Evolutionary conservation across 2,888 invertebrate species (phyloP).

Genomic region (Eupithecia abbreviata): DNA sequence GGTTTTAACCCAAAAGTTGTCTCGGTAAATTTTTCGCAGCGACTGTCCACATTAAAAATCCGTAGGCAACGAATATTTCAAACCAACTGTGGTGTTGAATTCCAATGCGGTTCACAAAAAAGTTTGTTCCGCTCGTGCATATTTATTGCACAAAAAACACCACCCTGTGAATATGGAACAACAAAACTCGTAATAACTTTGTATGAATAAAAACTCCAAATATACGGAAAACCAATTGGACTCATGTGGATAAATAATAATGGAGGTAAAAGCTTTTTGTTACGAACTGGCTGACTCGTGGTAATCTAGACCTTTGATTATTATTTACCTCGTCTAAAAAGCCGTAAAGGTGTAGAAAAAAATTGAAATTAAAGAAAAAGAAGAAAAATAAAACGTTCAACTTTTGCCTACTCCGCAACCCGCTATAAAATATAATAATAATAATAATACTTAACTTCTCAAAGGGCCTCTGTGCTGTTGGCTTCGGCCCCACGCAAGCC

Average conservation of each 20-base stretch:
- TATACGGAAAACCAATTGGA: slow-evolving; percentile 3
- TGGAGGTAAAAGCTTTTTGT: background rate
- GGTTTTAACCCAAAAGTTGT: background rate
- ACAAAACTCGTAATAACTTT: slow-evolving; percentile 19
- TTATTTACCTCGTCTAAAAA: too few species aligned
- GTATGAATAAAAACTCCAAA: slow-evolving; percentile 13
- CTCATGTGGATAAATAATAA: slow-evolving; percentile 8
- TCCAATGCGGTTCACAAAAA: slow-evolving; percentile 42
- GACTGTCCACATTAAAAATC: slow-evolving; percentile 38
- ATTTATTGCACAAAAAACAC: slow-evolving; percentile 37
- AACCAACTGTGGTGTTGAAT: slow-evolving; percentile 43
- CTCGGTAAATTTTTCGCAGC: background rate
- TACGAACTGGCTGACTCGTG: background rate
- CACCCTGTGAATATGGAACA: slow-evolving; percentile 37
- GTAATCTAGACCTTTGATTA: background rate
- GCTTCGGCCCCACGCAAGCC: too few species aligned
- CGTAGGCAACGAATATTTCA: slow-evolving; percentile 34
- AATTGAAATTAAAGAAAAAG: too few species aligned
- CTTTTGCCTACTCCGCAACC: too few species aligned
- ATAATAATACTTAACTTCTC: too few species aligned
- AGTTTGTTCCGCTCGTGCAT: slow-evolving; percentile 41
- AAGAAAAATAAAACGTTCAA: too few species aligned
- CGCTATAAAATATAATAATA: too few species aligned
- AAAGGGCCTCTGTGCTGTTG: too few species aligned
- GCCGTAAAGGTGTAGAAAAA: too few species aligned